Evolutionary conservation across 2,888 invertebrate species (phyloP), one percentile per base, ranked within the genome.

Genomic region (Heliconius hortense): DNA sequence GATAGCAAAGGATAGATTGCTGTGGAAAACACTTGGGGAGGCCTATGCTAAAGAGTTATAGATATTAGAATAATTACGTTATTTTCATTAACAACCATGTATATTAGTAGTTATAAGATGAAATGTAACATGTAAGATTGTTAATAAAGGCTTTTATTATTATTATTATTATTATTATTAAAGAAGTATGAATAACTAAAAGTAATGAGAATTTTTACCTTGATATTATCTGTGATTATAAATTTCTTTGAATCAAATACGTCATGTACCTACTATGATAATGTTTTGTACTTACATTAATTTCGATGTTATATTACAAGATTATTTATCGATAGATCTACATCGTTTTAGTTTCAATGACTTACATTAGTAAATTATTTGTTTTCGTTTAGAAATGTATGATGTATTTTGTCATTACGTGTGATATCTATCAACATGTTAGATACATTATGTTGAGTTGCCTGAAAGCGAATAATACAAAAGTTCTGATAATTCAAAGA

Each of bases 221-320:
- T 24, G 66, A 71, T 60, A 26, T 71, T 71, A 62, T 71, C 60
- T 35, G 8, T 71, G 43, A 71, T 62, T 62, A 71, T 13, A 24
- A 62, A 18, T 69, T 73, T 73, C 73, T 60, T 26, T n/a, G 73
- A 73, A 73, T 26, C 21, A 26, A 24, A 66, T 15, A 64, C 64
- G 64, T 66, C 53, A 64, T 13, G n/a, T 67, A 60, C 26, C 26
- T 60, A 56, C 31, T 31, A 28, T 11, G 73, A 73, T 73, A 67
- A 73, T 28, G 10, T 56, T 18, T 43, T 43, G 28, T 28, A 28
- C 26, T 59, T 59, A 73, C 73, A 73, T 67, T 59, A 60, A 67
- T 67, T 73, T 68, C n/a, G 28, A 59, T 67, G 59, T 67, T 43
- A 59, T 59, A 67, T 59, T 56, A 56, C 24, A 21, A 56, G 67